Evolutionary conservation across 1,140 invertebrate genomes (phyloP), one percentile per base, ranked within the genome.

Genomic region (Neodiprion virginianus): DNA sequence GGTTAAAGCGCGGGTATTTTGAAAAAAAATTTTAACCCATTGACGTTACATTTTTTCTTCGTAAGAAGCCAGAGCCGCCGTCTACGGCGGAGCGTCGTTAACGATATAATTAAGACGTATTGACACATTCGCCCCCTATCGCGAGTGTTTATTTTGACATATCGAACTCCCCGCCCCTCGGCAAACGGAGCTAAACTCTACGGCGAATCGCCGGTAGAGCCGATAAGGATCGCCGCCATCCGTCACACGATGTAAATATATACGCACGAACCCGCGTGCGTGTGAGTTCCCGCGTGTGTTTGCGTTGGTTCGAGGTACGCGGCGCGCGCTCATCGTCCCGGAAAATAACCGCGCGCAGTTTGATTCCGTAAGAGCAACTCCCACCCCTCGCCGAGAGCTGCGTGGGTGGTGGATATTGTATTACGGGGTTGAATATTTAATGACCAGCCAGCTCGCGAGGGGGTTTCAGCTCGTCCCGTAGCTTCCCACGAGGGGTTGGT

Each of bases 161-260:
- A 61, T 61, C 75, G 76, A 83, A 80, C 80, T 81, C 81, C 80
- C 82, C 68, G 77, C 76, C 79, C 78, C 79, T 77, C 28, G 28
- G 28, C 28, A 40, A 40, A 40, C 74, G 79, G 12, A 14, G 12
- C 17, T 21, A 14, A 65, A 65, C 48, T 21, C 71, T 71, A 80
- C 78, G 78, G 78, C 84, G 86, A 84, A 83, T 83, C 81, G 81
- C 79, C 79, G 77, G 76, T 74, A 85, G 28, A 40, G 28, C 28
- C 28, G 28, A 40, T 40, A 40, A 40, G 28, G n/a, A 21, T 48
- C 21, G 66, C 61, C 28, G n/a, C 53, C 53, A 61, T 61, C 53
- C 53, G 53, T 61, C 53, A 61, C 28, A 40, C 28, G 28, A 40
- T 40, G 28, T 40, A 40, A 40, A 40, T 40, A 21, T 11, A 61